phyloP scores from a whole-genome alignment of 2,888 invertebrate species.

The Polietes domitor region DNA sequence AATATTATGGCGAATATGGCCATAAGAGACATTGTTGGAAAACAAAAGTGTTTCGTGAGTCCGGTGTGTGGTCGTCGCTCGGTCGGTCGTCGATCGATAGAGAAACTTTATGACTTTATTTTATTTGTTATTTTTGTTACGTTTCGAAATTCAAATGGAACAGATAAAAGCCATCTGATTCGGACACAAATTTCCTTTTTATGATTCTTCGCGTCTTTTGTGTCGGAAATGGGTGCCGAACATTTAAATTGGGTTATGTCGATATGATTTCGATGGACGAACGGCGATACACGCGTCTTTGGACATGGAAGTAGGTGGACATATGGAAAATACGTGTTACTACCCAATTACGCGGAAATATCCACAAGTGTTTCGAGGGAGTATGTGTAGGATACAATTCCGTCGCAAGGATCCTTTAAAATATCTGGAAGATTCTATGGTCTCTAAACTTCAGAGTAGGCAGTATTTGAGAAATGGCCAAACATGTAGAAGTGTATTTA shows the following conservation, averaged over 20 bases:
- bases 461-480: too few relatives aligned
- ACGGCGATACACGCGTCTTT: too few relatives aligned
- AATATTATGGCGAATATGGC: not conserved
- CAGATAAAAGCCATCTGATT: conserved; percentile 52
- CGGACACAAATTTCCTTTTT: conserved; percentile 45
- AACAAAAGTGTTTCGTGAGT: conserved; percentile 48
- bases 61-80: conserved; percentile 15
- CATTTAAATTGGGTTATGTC: not conserved
- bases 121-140: conserved; percentile 34
- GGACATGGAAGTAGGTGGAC: too few relatives aligned
- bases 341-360: too few relatives aligned
- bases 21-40: not conserved
- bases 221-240: not conserved
- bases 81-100: conserved; percentile 24
- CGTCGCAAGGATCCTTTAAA: too few relatives aligned
- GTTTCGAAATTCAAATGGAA: conserved; percentile 40
- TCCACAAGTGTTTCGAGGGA: too few relatives aligned
- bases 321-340: too few relatives aligned
- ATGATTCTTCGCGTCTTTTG: conserved; percentile 37
- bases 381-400: too few relatives aligned
- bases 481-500: too few relatives aligned
- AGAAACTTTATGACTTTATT: conserved; percentile 47
- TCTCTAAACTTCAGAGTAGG: too few relatives aligned
- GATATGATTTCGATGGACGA: not conserved
- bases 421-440: too few relatives aligned